A percentile compares a stretch with the other conserved stretches of the same genome.
Evolutionary conservation across 2,888 invertebrate species (phyloP).

Genomic region (Coleophora flavipennella): DNA sequence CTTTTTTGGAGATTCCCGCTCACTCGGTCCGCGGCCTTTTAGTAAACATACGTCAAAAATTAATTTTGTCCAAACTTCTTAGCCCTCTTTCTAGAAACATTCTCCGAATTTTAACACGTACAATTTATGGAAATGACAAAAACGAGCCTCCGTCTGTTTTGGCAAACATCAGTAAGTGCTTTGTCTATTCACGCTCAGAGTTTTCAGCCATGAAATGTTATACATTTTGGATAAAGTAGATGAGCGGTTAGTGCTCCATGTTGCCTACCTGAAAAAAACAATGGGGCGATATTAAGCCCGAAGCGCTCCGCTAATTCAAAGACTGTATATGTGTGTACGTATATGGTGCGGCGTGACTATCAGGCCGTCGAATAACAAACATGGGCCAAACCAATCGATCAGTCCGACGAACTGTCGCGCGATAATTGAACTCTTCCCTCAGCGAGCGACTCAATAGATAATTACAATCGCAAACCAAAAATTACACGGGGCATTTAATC

Average conservation of each 20-base stretch:
- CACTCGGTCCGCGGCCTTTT: conserved; percentile 13
- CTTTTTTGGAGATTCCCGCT: conserved; percentile 50
- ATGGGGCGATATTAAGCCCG: conserved; percentile 20
- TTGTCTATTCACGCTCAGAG: too few species aligned
- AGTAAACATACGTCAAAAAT: too few species aligned
- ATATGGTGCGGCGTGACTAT: conserved; percentile 44
- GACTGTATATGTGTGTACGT: too few species aligned
- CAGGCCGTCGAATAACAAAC: conserved; percentile 49
- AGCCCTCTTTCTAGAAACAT: too few species aligned
- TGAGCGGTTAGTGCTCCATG: too few species aligned
- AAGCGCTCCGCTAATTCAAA: conserved; percentile 47
- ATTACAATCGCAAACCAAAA: conserved; percentile 70
- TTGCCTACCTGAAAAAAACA: conserved; percentile 1
- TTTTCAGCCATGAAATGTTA: too few species aligned
- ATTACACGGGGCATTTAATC: conserved; percentile 66
- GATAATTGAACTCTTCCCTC: conserved; percentile 67
- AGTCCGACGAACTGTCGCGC: conserved; percentile 51
- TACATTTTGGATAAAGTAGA: too few species aligned
- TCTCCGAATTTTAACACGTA: too few species aligned
- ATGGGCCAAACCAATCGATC: conserved; percentile 63
- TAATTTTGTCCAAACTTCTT: too few species aligned
- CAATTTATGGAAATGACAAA: too few species aligned
- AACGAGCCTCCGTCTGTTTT: too few species aligned
- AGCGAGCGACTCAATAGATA: conserved; percentile 59
- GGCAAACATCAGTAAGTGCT: too few species aligned